Evolutionary conservation across 2,888 invertebrate genomes (phyloP).

Genomic region (Pycnomerus fuliginosus): DNA sequence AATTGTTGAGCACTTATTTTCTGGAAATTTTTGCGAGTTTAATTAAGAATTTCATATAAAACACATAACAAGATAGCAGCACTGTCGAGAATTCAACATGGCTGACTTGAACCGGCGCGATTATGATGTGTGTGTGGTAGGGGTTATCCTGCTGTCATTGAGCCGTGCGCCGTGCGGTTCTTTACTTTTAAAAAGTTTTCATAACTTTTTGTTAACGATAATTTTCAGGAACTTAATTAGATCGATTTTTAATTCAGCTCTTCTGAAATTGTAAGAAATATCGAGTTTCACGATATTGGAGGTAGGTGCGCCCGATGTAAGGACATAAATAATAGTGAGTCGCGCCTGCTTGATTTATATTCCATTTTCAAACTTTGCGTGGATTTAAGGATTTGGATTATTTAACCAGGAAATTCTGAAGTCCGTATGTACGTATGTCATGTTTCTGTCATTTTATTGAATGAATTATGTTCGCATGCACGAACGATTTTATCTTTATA

Average conservation of each 20-base stretch:
- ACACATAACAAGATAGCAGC: conserved; percentile 40
- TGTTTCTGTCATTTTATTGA: conserved; percentile 42
- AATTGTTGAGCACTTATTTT: conserved; percentile 26
- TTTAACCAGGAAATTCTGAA: conserved; percentile 23
- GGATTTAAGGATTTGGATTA: conserved; percentile 6
- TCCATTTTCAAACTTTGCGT: conserved; percentile 4
- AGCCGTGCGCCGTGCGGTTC: not conserved
- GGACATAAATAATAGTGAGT: too few species aligned
- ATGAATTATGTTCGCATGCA: conserved; percentile 42
- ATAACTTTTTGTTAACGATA: too few species aligned
- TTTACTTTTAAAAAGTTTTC: too few species aligned
- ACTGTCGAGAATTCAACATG: conserved; percentile 50
- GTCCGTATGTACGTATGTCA: conserved; percentile 39
- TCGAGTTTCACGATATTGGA: too few species aligned
- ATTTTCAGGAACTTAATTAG: too few species aligned
- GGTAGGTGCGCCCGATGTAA: too few species aligned
- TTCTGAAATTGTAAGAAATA: too few species aligned
- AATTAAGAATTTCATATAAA: conserved; percentile 23
- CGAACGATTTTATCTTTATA: conserved; percentile 40
- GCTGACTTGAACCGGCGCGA: conserved; percentile 36
- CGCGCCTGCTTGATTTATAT: not conserved
- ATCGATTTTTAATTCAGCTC: too few species aligned
- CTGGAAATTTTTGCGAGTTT: conserved; percentile 12
- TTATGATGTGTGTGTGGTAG: not conserved
- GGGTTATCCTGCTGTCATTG: conserved; percentile 1